These are phyloP conservation scores for Leptoclinus maculatus DNA, from an alignment of 2,797 vertebrate genomes.

Conservation along the genomic window DNA sequence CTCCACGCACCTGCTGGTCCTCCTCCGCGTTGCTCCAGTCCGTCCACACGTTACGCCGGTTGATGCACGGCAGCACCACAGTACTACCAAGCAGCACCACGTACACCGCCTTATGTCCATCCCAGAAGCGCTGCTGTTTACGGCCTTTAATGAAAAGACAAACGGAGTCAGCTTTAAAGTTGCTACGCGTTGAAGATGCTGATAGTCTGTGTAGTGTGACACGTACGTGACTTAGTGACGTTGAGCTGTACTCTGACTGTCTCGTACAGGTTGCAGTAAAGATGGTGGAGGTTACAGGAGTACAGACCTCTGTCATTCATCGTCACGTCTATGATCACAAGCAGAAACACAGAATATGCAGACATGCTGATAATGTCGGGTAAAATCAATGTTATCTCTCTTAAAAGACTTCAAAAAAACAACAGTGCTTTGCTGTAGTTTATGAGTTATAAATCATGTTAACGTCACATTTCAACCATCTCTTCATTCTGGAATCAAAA, in stretches of 20 bases:
- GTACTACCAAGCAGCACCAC: constrained; percentile 84
- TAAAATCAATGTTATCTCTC: no score
- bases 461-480: background rate
- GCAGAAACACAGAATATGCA: constrained; percentile 12
- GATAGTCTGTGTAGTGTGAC: background rate
- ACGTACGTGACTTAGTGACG: constrained; percentile 88
- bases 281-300: constrained; percentile 94
- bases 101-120: constrained; percentile 91
- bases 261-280: constrained; percentile 94
- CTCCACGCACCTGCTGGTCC: constrained; percentile 83
- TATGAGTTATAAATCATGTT: background rate
- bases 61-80: constrained; percentile 88
- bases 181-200: background rate
- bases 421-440: background rate
- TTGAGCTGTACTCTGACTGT: constrained; percentile 89
- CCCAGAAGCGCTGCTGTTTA: constrained; percentile 87
- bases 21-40: constrained; percentile 91
- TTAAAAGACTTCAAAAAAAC: background rate
- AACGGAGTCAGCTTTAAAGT: background rate
- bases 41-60: constrained; percentile 89
- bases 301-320: constrained; percentile 90
- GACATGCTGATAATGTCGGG: background rate
- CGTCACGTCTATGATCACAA: constrained; percentile 80
- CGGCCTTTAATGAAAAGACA: constrained; percentile 73
- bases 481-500: background rate